Conservation (phyloP, 2,113 vertebrate genomes). For the Coregonus clupeaformis region DNA sequence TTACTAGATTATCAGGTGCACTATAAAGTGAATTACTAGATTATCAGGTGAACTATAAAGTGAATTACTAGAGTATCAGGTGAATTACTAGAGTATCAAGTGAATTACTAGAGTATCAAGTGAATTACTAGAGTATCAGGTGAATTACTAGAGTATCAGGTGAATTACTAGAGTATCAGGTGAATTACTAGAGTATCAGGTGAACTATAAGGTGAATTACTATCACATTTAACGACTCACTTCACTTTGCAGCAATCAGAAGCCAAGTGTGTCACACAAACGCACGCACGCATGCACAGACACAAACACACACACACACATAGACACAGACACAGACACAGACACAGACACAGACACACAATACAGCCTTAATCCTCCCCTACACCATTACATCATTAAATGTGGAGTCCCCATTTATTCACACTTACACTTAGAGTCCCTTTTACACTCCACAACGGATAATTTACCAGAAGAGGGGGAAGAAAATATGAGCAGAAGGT, state of each 20-base stretch:
- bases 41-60: not conserved
- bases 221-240: constrained; percentile 52
- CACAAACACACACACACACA: too few species aligned
- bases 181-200: too few species aligned
- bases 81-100: too few species aligned
- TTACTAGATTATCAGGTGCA: too few species aligned
- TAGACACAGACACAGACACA: too few species aligned
- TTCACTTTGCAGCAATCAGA: constrained; percentile 61
- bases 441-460: constrained; percentile 50
- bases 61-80: too few species aligned
- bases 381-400: constrained; percentile 62
- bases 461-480: constrained; percentile 55
- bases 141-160: not conserved
- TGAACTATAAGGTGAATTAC: too few species aligned
- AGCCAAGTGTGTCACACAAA: constrained; percentile 35
- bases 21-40: not conserved
- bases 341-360: constrained; percentile 6
- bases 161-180: too few species aligned
- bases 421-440: too few species aligned
- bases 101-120: too few species aligned
- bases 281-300: too few species aligned
- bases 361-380: constrained; percentile 50
- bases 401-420: constrained; percentile 43
- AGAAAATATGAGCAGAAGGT: constrained; percentile 34
- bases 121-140: too few species aligned